Base-by-base conservation (phyloP, 2,888 invertebrate species). In the Drosophila pullipes region DNA sequence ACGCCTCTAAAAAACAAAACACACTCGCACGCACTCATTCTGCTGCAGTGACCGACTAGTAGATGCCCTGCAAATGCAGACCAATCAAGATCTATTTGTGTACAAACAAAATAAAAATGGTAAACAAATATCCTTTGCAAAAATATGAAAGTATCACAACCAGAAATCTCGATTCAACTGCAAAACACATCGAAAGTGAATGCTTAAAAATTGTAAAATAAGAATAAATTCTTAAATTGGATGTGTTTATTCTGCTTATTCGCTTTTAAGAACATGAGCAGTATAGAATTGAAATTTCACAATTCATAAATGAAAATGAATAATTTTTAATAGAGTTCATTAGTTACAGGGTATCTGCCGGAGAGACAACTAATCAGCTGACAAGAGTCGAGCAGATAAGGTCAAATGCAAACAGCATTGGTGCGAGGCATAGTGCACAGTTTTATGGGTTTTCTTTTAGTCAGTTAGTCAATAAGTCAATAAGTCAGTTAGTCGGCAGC, bases 1-100 rank as follows among this genome's bases (percentile, higher is more conserved):
- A 82, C 82, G 73, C 82, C 82, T 74, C 11, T 68, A 50, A 67
- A 52, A 67, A 62, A 55, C 39, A 28, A 30, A 33, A 52, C n/a
- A 57, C 3, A 18, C 11, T 33, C 25, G 25, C 22, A 18, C 28
- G 10, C 39, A 58, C 10, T 22, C 22, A 18, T 22, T 5, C 33
- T 61, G 57, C 18, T 10, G 39, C 11, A 52, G 31, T 52, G 33
- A 0, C 1, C 49, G 52, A 55, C 54, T 22, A 7, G 10, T 18
- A 50, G 16, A 55, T 71, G 37, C 72, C 11, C 52, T 44, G 7
- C 28, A 54, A 25, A 31, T 35, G 11, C 30, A 18, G 4, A n/a
- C 10, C 4, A 41, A 41, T n/a, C 41, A 10, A n/a, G 1, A 39
- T 9, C n/a, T 10, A 10, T 9, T 9, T n/a, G n/a, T 39, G 39